A percentile compares a stretch with the other conserved stretches of the same genome.
These are phyloP conservation scores for Myocastor coypus DNA, from an alignment of 2,113 vertebrate genomes.

Conservation along the genomic window DNA sequence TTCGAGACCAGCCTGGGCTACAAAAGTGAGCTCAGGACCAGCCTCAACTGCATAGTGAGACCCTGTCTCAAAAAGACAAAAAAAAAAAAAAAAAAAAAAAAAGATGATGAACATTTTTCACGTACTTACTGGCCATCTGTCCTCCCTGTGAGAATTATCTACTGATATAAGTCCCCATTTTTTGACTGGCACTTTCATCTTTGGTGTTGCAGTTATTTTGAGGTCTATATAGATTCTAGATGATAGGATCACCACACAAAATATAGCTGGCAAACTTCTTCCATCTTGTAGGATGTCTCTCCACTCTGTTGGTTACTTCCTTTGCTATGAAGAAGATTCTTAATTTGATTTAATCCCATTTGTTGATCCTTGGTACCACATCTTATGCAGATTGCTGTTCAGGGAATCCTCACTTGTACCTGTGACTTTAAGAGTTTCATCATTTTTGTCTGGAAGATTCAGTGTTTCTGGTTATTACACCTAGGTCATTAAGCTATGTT, in stretches of 20 bases:
- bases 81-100: no score
- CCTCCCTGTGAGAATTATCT: not conserved
- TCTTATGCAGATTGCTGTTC: not conserved
- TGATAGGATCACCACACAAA: not conserved
- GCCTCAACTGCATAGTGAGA: no score
- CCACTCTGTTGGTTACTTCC: not conserved
- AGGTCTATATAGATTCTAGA: not conserved
- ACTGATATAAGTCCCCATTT: not conserved
- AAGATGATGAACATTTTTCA: not conserved
- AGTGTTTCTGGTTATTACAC: not conserved
- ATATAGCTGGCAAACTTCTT: not conserved
- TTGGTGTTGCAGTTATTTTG: not conserved
- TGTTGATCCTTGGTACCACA: not conserved
- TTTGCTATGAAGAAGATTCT: not conserved
- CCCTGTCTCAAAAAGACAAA: no score
- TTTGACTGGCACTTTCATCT: not conserved
- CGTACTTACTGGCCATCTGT: not conserved
- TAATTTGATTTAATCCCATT: not conserved
- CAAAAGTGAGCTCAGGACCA: no score
- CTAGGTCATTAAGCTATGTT: not conserved
- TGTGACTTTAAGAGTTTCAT: not conserved
- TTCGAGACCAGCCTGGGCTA: no score
- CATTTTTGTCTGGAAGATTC: not conserved
- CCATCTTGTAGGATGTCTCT: not conserved
- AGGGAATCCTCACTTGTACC: not conserved